phyloP scores from a whole-genome alignment of 2,113 vertebrate genomes.

The Xiphophorus hellerii region DNA sequence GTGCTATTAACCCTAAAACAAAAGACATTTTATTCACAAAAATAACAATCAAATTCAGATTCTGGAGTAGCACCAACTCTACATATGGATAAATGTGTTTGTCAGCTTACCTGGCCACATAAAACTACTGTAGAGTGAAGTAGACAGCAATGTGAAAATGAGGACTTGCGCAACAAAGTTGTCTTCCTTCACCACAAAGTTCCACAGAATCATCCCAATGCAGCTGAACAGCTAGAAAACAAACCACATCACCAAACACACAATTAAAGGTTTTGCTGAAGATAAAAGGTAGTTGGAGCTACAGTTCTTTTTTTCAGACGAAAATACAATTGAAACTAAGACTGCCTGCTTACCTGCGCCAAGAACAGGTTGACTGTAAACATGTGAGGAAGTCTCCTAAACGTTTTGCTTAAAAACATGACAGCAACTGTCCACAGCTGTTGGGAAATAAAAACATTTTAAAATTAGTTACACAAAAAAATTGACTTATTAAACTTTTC shows the following conservation, averaged over 20 bases:
- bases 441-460: conserved; percentile 18
- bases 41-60: background rate
- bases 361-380: conserved; percentile 91
- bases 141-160: conserved; percentile 89
- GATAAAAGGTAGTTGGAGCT: background rate
- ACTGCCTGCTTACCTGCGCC: conserved; percentile 87
- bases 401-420: conserved; percentile 92
- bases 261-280: background rate
- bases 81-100: background rate
- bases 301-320: background rate
- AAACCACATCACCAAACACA: background rate
- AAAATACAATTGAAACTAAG: background rate
- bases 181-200: conserved; percentile 84
- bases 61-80: background rate
- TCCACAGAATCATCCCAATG: conserved; percentile 93
- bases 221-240: conserved; percentile 85
- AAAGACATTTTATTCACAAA: conserved; percentile 1
- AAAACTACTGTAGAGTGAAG: conserved; percentile 91
- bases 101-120: conserved; percentile 89
- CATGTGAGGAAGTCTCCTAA: conserved; percentile 89
- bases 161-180: conserved; percentile 86
- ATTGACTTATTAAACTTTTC: background rate
- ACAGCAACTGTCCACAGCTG: conserved; percentile 93
- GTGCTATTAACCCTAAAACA: conserved; percentile 86
- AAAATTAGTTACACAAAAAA: background rate